phyloP scores from a whole-genome alignment of 2,113 vertebrate genomes.

The Seriola aureovittata region DNA sequence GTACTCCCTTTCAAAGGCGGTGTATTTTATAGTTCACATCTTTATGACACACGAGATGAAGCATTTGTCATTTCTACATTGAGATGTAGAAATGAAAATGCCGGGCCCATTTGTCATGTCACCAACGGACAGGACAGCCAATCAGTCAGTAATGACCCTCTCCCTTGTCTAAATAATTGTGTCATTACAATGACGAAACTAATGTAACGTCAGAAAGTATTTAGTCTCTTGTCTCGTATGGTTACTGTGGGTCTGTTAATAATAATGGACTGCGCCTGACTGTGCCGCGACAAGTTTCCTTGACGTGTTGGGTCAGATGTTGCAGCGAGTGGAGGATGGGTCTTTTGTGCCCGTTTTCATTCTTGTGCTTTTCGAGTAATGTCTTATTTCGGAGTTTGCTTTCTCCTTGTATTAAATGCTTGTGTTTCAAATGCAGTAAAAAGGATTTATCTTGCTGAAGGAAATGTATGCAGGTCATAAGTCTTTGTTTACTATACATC shows the following conservation, averaged over 20 bases:
- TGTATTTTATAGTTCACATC: slow-evolving; percentile 26
- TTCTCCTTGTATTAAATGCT: background rate
- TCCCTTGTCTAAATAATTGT: slow-evolving; percentile 36
- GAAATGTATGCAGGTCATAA: background rate
- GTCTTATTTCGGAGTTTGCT: background rate
- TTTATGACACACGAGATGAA: slow-evolving; percentile 41
- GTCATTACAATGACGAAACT: slow-evolving; percentile 40
- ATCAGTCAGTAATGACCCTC: slow-evolving; percentile 35
- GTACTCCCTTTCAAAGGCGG: slow-evolving; percentile 27
- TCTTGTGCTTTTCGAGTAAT: background rate
- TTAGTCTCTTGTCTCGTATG: slow-evolving; percentile 40
- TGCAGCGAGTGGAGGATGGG: background rate
- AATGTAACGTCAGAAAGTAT: slow-evolving; percentile 40
- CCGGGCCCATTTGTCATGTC: slow-evolving; percentile 43
- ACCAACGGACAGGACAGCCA: slow-evolving; percentile 19
- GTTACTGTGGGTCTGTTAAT: slow-evolving; percentile 36
- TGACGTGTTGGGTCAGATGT: background rate
- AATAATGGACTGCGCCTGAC: slow-evolving; percentile 6
- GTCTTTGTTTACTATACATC: background rate
- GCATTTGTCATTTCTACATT: background rate
- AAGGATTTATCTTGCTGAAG: background rate
- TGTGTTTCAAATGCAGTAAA: background rate
- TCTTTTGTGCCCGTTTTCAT: slow-evolving; percentile 5
- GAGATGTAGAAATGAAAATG: slow-evolving; percentile 38
- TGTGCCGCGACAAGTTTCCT: background rate